Percentiles rank a stretch among this genome's conserved stretches.
Evolutionary conservation across 2,888 invertebrate species (phyloP).

Genomic region (Latrodectus hesperus): DNA sequence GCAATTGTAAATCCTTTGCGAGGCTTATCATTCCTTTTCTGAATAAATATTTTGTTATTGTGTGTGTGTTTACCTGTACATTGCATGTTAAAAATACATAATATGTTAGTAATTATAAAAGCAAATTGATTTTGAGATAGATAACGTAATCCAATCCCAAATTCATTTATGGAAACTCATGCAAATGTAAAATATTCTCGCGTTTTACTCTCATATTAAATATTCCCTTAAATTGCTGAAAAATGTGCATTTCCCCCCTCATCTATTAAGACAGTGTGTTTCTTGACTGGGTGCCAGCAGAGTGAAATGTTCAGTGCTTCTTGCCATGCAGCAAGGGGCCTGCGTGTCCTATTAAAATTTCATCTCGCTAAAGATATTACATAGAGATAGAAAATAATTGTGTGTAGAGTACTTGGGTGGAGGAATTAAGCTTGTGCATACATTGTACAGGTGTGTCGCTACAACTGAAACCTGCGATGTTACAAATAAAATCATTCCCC

Average conservation of each 20-base stretch:
- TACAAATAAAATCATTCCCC: background rate
- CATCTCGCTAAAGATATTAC: constrained; percentile 56
- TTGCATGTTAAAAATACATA: background rate
- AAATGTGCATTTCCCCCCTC: no score
- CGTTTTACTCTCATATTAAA: no score
- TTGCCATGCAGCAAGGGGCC: constrained; percentile 16
- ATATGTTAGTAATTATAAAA: no score
- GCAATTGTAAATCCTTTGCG: no score
- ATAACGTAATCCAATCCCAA: no score
- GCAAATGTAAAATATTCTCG: no score
- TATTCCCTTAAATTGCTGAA: no score
- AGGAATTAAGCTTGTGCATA: constrained; percentile 55
- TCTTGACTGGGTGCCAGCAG: constrained; percentile 60
- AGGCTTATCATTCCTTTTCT: no score
- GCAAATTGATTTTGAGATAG: no score
- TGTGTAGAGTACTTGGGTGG: constrained; percentile 50
- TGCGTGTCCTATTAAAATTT: constrained; percentile 56
- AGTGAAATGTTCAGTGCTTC: constrained; percentile 32
- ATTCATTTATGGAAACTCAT: no score
- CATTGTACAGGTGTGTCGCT: constrained; percentile 48
- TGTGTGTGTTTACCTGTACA: background rate
- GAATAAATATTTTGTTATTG: no score
- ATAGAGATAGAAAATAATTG: constrained; percentile 55
- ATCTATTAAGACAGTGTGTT: background rate
- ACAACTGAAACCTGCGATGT: constrained; percentile 25